phyloP scores from a whole-genome alignment of 2,797 vertebrate species.

The Danio albolineatus region DNA sequence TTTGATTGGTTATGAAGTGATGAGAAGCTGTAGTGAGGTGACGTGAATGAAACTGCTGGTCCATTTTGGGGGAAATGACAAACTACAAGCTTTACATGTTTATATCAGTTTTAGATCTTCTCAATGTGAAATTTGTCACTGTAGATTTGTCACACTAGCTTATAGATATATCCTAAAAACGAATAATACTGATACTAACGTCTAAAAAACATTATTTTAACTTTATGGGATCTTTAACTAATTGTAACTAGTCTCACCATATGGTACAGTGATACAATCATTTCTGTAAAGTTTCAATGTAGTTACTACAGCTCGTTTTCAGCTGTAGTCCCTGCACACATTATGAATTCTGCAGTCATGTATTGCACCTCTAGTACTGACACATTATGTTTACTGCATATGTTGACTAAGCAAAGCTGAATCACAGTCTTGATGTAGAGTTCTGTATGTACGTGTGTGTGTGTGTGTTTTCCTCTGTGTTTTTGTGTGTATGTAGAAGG shows the following conservation, averaged over 20 bases:
- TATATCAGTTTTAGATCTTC: no score
- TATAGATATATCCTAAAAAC: no score
- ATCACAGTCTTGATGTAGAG: constrained; percentile 40
- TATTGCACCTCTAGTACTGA: background rate
- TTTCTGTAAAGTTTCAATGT: background rate
- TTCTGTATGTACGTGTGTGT: background rate
- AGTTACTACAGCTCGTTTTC: background rate
- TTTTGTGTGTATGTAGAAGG: constrained; percentile 15
- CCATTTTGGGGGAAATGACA: no score
- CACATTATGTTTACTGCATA: background rate
- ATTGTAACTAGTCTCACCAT: background rate
- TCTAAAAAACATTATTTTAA: no score
- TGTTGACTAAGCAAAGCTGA: constrained; percentile 38
- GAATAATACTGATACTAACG: no score
- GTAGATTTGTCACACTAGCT: no score
- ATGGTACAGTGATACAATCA: background rate
- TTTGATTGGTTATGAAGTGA: no score
- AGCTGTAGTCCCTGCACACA: background rate
- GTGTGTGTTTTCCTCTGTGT: background rate
- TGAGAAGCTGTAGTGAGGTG: no score
- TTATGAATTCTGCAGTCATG: no score
- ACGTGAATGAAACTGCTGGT: no score
- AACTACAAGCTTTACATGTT: no score
- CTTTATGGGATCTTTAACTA: background rate
- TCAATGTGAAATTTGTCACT: no score